Base-by-base conservation (phyloP, 2,888 invertebrate species). In the Drosophila acutilabella region DNA sequence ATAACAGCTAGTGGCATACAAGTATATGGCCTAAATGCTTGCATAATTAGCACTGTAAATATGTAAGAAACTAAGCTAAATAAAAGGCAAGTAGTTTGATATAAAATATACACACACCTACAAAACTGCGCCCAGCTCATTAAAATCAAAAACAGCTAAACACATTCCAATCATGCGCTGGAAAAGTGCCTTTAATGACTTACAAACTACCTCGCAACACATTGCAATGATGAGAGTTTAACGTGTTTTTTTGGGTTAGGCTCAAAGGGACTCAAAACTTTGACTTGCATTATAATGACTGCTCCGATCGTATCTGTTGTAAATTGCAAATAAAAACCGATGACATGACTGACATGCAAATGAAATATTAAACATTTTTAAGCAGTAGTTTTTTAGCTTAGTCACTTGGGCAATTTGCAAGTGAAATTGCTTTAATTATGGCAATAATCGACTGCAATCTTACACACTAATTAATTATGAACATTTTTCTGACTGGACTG, bases 21-120 rank as follows among this genome's bases (percentile, higher is more conserved):
- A 38, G 26, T 20, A 58, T 64, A 71, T 67, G 77, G 60, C 60
- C 51, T 20, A 77, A 77, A 77, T 77, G 58, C 56, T 57, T 71
- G 53, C 11, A 56, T 62, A 80, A 77, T 80, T 67, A 67, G 66
- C 59, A 14, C 26, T 45, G 52, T 30, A 48, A 79, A 77, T 64
- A 10, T 44, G 50, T 23, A 14, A 36, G 16, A 3, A 18, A 45
- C 30, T 30, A 30, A 8, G 30, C 26, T 26, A 26, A 26, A 26
- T 26, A 26, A 26, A 26, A 26, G 26, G 26, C 30, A 30, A 30
- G 30, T 8, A 8, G 30, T 6, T 30, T 30, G 30, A 30, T 30
- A 30, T 23, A 6, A 23, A 23, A 23, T 2, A 33, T 3, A 33
- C 10, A 33, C 64, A 61, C 59, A 74, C 60, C 72, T 38, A 59